phyloP scores from a whole-genome alignment of 2,113 vertebrate species.

The Vombatus ursinus region DNA sequence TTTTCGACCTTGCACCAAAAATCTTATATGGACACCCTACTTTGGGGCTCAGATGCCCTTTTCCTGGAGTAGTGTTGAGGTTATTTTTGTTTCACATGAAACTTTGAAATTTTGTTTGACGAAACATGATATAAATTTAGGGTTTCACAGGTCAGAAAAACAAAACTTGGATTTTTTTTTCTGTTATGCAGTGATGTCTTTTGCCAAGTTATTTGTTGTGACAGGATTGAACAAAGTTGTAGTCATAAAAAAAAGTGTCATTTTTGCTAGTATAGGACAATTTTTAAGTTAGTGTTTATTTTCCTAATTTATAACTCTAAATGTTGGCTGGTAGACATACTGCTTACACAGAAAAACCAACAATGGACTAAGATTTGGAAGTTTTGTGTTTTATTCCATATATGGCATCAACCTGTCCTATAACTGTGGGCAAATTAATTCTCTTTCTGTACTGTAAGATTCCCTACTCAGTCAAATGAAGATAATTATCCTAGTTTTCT shows the following conservation, averaged over 20 bases:
- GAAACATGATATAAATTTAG: neutral
- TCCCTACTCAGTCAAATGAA: neutral
- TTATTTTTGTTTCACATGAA: neutral
- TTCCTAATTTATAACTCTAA: neutral
- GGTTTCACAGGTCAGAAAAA: neutral
- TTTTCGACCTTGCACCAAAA: neutral
- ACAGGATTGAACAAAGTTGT: neutral
- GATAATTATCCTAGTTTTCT: neutral
- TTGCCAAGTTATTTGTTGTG: constrained; percentile 14
- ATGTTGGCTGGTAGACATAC: neutral
- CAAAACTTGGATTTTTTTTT: neutral
- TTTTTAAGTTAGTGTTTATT: neutral
- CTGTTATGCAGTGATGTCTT: neutral
- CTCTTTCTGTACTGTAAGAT: neutral
- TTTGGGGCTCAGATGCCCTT: neutral
- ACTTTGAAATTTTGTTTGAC: neutral
- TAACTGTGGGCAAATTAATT: neutral
- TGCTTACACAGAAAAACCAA: neutral
- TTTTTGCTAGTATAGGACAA: neutral
- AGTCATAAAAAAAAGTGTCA: neutral
- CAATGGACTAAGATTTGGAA: neutral
- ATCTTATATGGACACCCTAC: constrained; percentile 16
- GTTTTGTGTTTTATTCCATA: neutral
- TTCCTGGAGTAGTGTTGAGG: neutral
- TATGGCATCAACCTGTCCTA: neutral